Evolutionary conservation across 2,888 invertebrate species (phyloP), one percentile per base, ranked within the genome.

Genomic region (Dryomyza anilis): DNA sequence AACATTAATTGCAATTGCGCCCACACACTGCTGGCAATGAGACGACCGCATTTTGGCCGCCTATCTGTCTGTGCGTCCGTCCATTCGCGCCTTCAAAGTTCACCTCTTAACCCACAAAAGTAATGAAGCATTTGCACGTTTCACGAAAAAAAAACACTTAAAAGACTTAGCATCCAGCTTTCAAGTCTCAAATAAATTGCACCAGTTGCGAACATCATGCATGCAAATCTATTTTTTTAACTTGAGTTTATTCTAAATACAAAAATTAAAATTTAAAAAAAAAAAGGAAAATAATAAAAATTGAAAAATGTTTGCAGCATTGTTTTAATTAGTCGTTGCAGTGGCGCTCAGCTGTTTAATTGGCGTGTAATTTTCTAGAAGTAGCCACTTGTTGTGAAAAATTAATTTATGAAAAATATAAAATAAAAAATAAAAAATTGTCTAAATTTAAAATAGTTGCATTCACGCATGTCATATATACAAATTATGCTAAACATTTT

Each of bases 101-200:
- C 77, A 76, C 77, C 76, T 76, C 75, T 75, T 76, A 74, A 76
- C 77, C 76, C 77, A 76, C 68, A 76, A 77, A 76, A 70, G 74
- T 76, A 77, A 77, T 76, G 75, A 77, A 72, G 73, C 76, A 73
- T 53, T 59, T 55, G 43, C 53, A 25, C 56, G 36, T 23, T 36
- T 27, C 46, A n/a, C 14, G 4, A 30, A 36, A n/a, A 43, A n/a
- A 39, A 2, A n/a, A 45, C 14, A n/a, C n/a, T n/a, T n/a, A n/a
- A n/a, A n/a, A n/a, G n/a, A n/a, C n/a, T n/a, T n/a, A 21, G 53
- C 61, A 43, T 48, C 29, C 48, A 21, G 27, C 14, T 50, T 50
- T n/a, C 29, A 14, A 8, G 43, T n/a, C 50, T 5, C 48, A 21
- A 5, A n/a, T n/a, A n/a, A 23, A 48, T 21, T 23, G 12, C 23